phyloP scores from a whole-genome alignment of 1,140 invertebrate species.

The Drosophila varians region DNA sequence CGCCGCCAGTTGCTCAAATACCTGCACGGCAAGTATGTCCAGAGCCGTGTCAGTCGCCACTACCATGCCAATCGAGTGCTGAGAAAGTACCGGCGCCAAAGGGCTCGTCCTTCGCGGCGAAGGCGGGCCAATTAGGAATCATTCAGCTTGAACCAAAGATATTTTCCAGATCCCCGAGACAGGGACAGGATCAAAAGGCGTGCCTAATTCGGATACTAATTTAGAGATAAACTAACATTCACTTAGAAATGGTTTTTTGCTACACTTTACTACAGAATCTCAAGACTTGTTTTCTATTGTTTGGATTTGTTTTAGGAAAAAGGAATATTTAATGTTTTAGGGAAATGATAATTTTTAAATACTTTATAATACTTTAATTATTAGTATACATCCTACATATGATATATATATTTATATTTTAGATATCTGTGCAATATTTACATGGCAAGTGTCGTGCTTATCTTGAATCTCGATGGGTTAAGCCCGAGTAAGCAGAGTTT shows the following conservation, averaged over 20 bases:
- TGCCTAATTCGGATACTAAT: constrained; percentile 59
- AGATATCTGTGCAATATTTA: constrained; percentile 68
- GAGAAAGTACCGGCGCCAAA: constrained; percentile 62
- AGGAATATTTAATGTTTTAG: constrained; percentile 29
- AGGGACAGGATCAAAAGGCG: constrained; percentile 39
- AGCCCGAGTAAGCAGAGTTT: constrained; percentile 44
- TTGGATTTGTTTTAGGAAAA: constrained; percentile 34
- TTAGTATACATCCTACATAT: constrained; percentile 1
- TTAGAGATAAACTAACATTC: constrained; percentile 41
- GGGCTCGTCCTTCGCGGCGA: not conserved
- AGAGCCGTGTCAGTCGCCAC: constrained; percentile 55
- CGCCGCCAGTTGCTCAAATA: constrained; percentile 69
- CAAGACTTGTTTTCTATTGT: constrained; percentile 68
- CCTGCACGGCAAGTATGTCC: constrained; percentile 76
- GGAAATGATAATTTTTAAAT: constrained; percentile 21
- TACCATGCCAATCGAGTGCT: constrained; percentile 71
- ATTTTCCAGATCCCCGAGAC: constrained; percentile 13
- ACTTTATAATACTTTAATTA: constrained; percentile 36
- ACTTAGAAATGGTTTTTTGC: constrained; percentile 14
- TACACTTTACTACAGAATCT: constrained; percentile 68
- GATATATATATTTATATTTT: constrained; percentile 47
- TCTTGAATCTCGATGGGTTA: constrained; percentile 64
- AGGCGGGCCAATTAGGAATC: constrained; percentile 11
- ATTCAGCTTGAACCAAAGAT: constrained; percentile 51
- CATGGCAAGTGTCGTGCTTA: constrained; percentile 60